These are phyloP conservation scores for Carassius gibelio DNA, from an alignment of 2,113 vertebrate species.

Conservation along the genomic window DNA sequence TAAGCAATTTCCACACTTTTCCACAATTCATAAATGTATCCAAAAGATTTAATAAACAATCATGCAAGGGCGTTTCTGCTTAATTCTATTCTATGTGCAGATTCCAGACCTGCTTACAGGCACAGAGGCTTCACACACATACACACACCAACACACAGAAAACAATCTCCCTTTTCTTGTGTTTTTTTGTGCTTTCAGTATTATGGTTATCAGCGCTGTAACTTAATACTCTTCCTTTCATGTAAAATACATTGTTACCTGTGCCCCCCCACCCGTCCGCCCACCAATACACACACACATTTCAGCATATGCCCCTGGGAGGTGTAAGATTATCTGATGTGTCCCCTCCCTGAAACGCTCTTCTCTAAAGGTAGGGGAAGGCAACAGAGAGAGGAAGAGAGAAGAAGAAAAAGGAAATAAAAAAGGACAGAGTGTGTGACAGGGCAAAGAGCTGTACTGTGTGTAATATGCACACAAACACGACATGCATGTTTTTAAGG, in stretches of 20 bases:
- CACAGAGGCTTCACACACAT: conserved; percentile 3
- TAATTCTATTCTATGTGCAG: neutral
- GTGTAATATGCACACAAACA: conserved; percentile 8
- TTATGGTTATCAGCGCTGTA: conserved; percentile 77
- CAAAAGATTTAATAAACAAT: neutral
- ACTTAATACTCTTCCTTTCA: conserved; percentile 80
- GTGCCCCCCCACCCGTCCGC: conserved; percentile 45
- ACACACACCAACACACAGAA: conserved; percentile 21
- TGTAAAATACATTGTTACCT: conserved; percentile 82
- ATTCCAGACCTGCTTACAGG: conserved; percentile 8
- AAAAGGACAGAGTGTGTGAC: conserved; percentile 64
- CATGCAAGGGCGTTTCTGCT: neutral
- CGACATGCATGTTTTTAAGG: conserved; percentile 30
- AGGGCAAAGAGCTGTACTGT: conserved; percentile 63
- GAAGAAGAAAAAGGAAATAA: conserved; percentile 67
- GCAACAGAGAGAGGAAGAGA: conserved; percentile 63
- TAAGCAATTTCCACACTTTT: neutral
- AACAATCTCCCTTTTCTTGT: conserved; percentile 36
- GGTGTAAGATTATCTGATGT: conserved; percentile 81
- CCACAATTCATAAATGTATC: neutral
- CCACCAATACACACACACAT: conserved; percentile 48
- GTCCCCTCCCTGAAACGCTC: conserved; percentile 76
- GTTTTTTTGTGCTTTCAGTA: conserved; percentile 63
- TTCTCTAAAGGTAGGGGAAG: conserved; percentile 74
- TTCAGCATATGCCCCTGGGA: conserved; percentile 73